phyloP scores from a whole-genome alignment of 2,888 invertebrate genomes.

The Eledone cirrhosa region DNA sequence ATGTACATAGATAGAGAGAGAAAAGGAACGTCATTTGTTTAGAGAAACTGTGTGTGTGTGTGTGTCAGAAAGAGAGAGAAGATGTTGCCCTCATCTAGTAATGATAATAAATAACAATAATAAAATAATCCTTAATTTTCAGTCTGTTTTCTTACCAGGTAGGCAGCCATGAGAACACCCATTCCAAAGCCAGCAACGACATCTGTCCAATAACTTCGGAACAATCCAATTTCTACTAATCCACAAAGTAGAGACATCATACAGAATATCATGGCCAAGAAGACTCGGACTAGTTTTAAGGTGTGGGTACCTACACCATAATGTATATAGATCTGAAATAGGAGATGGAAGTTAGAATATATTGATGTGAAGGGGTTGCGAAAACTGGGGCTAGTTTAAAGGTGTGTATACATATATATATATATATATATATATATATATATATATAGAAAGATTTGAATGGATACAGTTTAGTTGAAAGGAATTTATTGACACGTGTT shows the following conservation, averaged over 20 bases:
- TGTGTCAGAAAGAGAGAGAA: too few relatives aligned
- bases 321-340: slow-evolving; percentile 67
- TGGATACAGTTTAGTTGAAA: too few relatives aligned
- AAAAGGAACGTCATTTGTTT: too few relatives aligned
- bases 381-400: too few relatives aligned
- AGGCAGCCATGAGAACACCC: slow-evolving; percentile 66
- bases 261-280: slow-evolving; percentile 66
- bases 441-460: too few relatives aligned
- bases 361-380: background rate
- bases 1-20: too few relatives aligned
- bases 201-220: slow-evolving; percentile 68
- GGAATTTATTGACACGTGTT: too few relatives aligned
- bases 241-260: slow-evolving; percentile 67
- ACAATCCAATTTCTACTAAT: slow-evolving; percentile 65
- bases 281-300: slow-evolving; percentile 67
- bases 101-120: too few relatives aligned
- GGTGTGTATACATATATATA: background rate
- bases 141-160: slow-evolving; percentile 59
- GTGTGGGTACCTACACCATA: slow-evolving; percentile 66
- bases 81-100: too few relatives aligned
- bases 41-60: too few relatives aligned
- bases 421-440: background rate
- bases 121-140: too few relatives aligned
- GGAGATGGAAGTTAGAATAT: too few relatives aligned
- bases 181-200: slow-evolving; percentile 67